Evolutionary conservation across 2,113 vertebrate genomes (phyloP).

Genomic region (Chrysochloris asiatica): DNA sequence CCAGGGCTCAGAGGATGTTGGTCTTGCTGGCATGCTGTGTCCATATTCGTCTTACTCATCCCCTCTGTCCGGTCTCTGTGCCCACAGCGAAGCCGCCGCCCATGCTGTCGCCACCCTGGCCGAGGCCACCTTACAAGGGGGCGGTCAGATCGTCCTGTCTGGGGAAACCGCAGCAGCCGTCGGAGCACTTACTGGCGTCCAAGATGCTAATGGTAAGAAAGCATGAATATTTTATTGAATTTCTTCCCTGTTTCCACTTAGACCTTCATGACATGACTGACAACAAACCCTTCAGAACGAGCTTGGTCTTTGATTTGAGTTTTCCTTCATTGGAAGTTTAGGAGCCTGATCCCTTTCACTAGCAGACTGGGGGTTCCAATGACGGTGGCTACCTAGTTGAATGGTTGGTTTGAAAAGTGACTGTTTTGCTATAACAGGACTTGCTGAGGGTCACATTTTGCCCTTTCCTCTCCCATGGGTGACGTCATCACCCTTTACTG

Average conservation of each 20-base stretch:
- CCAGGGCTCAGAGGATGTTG: neutral
- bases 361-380: neutral
- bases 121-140: slow-evolving; percentile 97
- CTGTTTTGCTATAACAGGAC: slow-evolving; percentile 13
- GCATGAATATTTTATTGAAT: slow-evolving; percentile 63
- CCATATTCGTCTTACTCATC: neutral
- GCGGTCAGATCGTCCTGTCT: slow-evolving; percentile 97
- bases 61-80: slow-evolving; percentile 6
- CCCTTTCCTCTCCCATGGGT: neutral
- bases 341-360: slow-evolving; percentile 32
- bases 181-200: slow-evolving; percentile 95
- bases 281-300: slow-evolving; percentile 48
- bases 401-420: slow-evolving; percentile 22
- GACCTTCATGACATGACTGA: slow-evolving; percentile 48
- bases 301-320: slow-evolving; percentile 51
- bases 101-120: slow-evolving; percentile 98
- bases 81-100: slow-evolving; percentile 94
- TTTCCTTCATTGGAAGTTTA: slow-evolving; percentile 49
- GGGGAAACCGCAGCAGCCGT: slow-evolving; percentile 98
- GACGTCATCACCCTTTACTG: neutral
- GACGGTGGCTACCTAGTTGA: neutral
- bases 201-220: slow-evolving; percentile 92
- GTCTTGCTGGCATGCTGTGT: neutral
- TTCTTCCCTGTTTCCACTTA: slow-evolving; percentile 67
- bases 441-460: slow-evolving; percentile 4